Percentiles rank a stretch among this genome's conserved stretches.
These are phyloP conservation scores for Diplodus sargus DNA, from an alignment of 2,797 vertebrate genomes.

Conservation along the genomic window DNA sequence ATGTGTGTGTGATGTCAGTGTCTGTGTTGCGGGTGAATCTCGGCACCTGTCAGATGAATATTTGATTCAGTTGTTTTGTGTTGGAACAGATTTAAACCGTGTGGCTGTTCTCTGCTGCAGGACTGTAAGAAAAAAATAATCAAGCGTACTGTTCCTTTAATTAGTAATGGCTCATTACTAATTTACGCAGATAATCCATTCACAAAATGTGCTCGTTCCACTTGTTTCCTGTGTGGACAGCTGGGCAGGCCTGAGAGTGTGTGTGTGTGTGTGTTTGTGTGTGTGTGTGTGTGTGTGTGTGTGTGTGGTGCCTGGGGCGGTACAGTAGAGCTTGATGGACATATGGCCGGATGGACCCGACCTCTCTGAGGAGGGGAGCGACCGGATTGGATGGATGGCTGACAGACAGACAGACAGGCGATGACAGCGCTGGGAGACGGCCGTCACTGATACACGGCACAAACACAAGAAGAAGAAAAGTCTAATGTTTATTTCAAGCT, in stretches of 20 bases:
- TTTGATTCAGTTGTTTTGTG: slow-evolving; percentile 26
- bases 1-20: neutral
- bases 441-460: slow-evolving; percentile 34
- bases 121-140: neutral
- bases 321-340: slow-evolving; percentile 55
- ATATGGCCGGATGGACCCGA: slow-evolving; percentile 64
- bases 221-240: slow-evolving; percentile 57
- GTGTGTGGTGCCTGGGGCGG: slow-evolving; percentile 35
- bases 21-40: slow-evolving; percentile 4
- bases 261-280: slow-evolving; percentile 23
- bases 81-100: slow-evolving; percentile 21
- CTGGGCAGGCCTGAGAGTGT: slow-evolving; percentile 47
- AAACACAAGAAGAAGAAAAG: slow-evolving; percentile 18
- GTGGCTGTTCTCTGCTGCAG: neutral
- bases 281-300: slow-evolving; percentile 22
- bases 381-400: slow-evolving; percentile 26
- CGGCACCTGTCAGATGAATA: slow-evolving; percentile 59
- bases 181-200: slow-evolving; percentile 56
- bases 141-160: slow-evolving; percentile 41
- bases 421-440: slow-evolving; percentile 40
- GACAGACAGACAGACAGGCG: slow-evolving; percentile 23
- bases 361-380: slow-evolving; percentile 43
- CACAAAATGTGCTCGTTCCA: slow-evolving; percentile 3
- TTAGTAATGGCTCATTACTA: slow-evolving; percentile 52
- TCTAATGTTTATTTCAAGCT: slow-evolving; percentile 48